A percentile compares a stretch with the other conserved stretches of the same genome.
phyloP scores from a whole-genome alignment of 2,888 invertebrate species.

The Drosophila limbata region DNA sequence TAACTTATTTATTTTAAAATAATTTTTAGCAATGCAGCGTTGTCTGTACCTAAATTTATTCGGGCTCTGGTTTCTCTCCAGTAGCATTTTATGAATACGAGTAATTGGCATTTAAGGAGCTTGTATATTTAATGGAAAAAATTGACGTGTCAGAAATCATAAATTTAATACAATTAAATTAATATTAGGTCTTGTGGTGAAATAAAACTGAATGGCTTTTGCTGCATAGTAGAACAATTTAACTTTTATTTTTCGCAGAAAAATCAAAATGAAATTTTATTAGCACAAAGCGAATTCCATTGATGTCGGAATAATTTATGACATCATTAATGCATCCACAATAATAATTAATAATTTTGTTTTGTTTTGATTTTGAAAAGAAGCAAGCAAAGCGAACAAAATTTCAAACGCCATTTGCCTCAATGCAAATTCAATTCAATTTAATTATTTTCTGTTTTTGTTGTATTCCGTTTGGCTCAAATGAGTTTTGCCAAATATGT shows the following conservation, averaged over 20 bases:
- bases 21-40: background rate
- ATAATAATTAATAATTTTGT: constrained; percentile 31
- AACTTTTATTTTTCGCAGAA: background rate
- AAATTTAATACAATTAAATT: background rate
- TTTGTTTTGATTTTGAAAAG: constrained; percentile 14
- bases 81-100: background rate
- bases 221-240: background rate
- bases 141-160: background rate
- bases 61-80: background rate
- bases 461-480: constrained; percentile 41
- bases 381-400: constrained; percentile 23
- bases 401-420: constrained; percentile 35
- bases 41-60: background rate
- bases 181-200: background rate
- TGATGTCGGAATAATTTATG: constrained; percentile 34
- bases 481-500: constrained; percentile 57
- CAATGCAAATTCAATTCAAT: constrained; percentile 51
- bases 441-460: constrained; percentile 1
- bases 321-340: constrained; percentile 32
- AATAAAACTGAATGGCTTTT: background rate
- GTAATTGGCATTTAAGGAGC: background rate
- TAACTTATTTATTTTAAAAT: background rate
- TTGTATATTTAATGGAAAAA: background rate
- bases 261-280: background rate
- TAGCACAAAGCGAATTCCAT: constrained; percentile 25